Evolutionary conservation across 2,888 invertebrate species (phyloP).

Genomic region (Leptinotarsa haldemani): DNA sequence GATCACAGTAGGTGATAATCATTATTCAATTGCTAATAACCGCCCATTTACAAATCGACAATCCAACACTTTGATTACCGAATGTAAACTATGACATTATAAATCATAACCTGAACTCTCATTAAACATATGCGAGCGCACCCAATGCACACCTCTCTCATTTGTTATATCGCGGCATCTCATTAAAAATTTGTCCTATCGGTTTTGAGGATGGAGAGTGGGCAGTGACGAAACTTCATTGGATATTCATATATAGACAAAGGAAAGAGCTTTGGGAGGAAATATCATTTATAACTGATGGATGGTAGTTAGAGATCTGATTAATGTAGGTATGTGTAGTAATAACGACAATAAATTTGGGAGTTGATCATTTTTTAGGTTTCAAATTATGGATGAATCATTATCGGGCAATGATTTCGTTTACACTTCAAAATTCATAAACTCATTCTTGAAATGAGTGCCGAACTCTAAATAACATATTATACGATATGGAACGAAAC

Average conservation of each 20-base stretch:
- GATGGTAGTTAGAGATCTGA: neutral
- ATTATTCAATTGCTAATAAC: slow-evolving; percentile 28
- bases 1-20: slow-evolving; percentile 15
- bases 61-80: slow-evolving; percentile 27
- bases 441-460: too few relatives aligned
- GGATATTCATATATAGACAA: slow-evolving; percentile 2
- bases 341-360: neutral
- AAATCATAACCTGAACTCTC: slow-evolving; percentile 37
- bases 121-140: slow-evolving; percentile 22
- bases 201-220: slow-evolving; percentile 14
- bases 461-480: too few relatives aligned
- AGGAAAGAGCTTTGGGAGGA: neutral
- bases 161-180: slow-evolving; percentile 18
- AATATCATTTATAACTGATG: neutral
- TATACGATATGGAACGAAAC: too few relatives aligned
- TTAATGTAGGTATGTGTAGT: neutral
- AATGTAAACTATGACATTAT: slow-evolving; percentile 32
- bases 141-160: slow-evolving; percentile 23
- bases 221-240: slow-evolving; percentile 18
- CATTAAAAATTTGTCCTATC: slow-evolving; percentile 21
- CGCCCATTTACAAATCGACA: slow-evolving; percentile 18
- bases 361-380: too few relatives aligned
- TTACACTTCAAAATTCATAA: too few relatives aligned
- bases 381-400: too few relatives aligned
- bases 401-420: too few relatives aligned